Base-by-base conservation (phyloP, 2,113 vertebrate genomes). In the Rafetus swinhoei region DNA sequence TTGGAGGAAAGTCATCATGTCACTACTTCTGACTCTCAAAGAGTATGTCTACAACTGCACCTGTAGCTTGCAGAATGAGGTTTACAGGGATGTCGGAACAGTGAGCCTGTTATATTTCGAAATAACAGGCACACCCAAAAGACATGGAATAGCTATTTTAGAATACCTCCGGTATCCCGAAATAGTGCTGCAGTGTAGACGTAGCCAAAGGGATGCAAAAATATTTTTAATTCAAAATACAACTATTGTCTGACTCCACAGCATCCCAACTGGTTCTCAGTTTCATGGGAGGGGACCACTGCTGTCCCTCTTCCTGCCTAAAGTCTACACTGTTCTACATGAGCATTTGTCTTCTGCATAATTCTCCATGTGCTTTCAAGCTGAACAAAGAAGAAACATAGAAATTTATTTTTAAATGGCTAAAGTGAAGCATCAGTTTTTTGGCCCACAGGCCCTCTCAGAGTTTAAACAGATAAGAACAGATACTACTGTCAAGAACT, bases 231-330 rank as follows among this genome's bases (percentile, higher is more conserved):
- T 92, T 84, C 27, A 39, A 7, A 72, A 18, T 2, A 39, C 0
- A 2, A 39, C 32, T 10, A 25, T 10, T 3, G 1, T 5, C 10
- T 45, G 89, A 80, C 15, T 39, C 39, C 19, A 21, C 1, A 15
- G 16, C 0, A 0, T 6, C 54, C 16, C 55, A 32, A 1, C 24
- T 6, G 39, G 32, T 12, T 29, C 4, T 24, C n/a, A 1, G 24
- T 85, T 62, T n/a, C 65, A 7, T 1, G 62, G 81, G 27, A 91
- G 18, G n/a, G 21, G 4, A 3, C 6, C 21, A 55, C 9, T 12
- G 59, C 45, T 81, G 62, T 27, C 32, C 10, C 39, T 60, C 54
- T 9, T 32, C 1, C 1, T 6, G 0, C 12, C 39, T 16, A 1
- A 29, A 25, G 21, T 6, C 6, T 39, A 13, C n/a, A 35, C 9